Conservation (phyloP, 2,888 invertebrate genomes). For the Mythimna impura region DNA sequence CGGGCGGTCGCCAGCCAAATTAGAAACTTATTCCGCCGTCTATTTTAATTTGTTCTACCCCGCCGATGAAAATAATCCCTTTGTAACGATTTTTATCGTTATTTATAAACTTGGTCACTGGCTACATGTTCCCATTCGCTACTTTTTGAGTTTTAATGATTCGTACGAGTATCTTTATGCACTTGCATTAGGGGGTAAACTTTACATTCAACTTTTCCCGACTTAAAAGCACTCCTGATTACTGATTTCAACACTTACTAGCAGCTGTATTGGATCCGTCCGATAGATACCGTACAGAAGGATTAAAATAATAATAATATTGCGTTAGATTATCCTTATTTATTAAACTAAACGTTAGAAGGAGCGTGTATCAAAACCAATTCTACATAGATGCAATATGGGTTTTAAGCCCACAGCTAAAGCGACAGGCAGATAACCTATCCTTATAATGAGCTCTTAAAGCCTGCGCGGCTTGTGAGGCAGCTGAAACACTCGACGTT, state of each 20-base stretch:
- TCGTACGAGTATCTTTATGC: constrained; percentile 7
- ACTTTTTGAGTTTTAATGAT: constrained; percentile 48
- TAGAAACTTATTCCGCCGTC: constrained; percentile 65
- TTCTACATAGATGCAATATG: constrained; percentile 1
- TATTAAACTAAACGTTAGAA: not conserved
- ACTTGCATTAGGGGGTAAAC: not conserved
- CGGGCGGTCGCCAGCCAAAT: constrained; percentile 48
- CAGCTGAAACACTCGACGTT: constrained; percentile 20
- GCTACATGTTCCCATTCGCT: constrained; percentile 53
- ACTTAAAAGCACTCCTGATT: not conserved
- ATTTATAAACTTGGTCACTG: constrained; percentile 74
- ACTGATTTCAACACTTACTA: not conserved
- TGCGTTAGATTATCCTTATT: not conserved
- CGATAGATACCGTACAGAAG: not conserved
- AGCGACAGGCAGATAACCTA: constrained; percentile 16
- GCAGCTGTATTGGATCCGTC: not conserved
- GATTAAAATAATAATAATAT: not conserved
- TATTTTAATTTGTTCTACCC: constrained; percentile 75
- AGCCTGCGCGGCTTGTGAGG: constrained; percentile 9
- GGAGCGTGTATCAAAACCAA: too few relatives aligned
- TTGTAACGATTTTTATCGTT: constrained; percentile 82
- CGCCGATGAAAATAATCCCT: constrained; percentile 76
- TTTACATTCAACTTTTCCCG: constrained; percentile 3
- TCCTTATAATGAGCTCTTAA: constrained; percentile 6
- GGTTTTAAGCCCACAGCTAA: not conserved